Evolutionary conservation across 2,888 invertebrate species (phyloP).

Genomic region (Noctua fimbriata): DNA sequence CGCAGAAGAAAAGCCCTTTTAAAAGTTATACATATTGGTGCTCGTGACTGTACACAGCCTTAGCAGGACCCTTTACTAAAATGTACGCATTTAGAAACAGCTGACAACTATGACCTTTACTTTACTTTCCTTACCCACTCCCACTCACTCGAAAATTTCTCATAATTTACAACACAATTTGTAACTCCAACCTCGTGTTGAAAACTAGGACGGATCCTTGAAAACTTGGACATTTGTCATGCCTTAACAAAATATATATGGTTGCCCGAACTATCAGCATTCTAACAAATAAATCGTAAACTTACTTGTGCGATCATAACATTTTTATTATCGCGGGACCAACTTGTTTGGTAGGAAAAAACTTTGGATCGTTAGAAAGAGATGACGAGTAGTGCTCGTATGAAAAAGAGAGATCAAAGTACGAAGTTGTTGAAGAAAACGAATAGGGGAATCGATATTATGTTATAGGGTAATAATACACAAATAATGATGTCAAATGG

Average conservation of each 20-base stretch:
- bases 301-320: constrained; percentile 82
- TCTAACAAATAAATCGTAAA: constrained; percentile 87
- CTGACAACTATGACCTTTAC: constrained; percentile 13
- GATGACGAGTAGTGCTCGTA: constrained; percentile 42
- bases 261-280: constrained; percentile 75
- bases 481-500: constrained; percentile 32
- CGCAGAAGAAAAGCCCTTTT: too few relatives aligned
- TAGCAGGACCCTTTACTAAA: not conserved
- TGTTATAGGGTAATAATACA: constrained; percentile 44
- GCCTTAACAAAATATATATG: constrained; percentile 66
- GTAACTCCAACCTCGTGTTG: constrained; percentile 9
- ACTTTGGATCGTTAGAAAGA: constrained; percentile 67
- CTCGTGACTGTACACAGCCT: too few relatives aligned
- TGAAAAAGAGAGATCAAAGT: constrained; percentile 42
- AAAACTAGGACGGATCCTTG: constrained; percentile 54
- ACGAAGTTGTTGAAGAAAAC: constrained; percentile 37
- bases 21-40: too few relatives aligned
- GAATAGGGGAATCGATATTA: constrained; percentile 45
- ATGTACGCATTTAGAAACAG: not conserved
- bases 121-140: not conserved
- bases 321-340: constrained; percentile 82
- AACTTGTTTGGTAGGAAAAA: constrained; percentile 72
- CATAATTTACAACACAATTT: constrained; percentile 25
- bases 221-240: constrained; percentile 55
- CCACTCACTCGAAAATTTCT: constrained; percentile 21